Conservation (phyloP, 2,797 vertebrate genomes). For the Synanceia verrucosa region DNA sequence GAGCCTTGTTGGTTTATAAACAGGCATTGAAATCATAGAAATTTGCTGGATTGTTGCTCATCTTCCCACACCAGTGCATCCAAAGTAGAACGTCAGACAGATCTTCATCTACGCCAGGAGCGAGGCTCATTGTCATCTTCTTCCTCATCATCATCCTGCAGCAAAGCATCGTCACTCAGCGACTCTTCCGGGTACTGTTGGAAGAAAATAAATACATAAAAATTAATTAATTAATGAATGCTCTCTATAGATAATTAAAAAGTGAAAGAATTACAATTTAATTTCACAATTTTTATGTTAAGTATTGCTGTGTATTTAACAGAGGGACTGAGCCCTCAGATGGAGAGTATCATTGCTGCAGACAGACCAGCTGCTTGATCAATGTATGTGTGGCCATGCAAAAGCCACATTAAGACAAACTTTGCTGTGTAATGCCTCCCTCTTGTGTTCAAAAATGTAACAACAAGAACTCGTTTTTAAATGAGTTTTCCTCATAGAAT, state of each 20-base stretch:
- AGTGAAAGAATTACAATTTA: constrained; percentile 6
- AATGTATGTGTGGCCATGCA: not conserved
- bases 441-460: constrained; percentile 54
- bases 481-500: not conserved
- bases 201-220: not conserved
- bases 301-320: constrained; percentile 9
- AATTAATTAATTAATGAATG: not conserved
- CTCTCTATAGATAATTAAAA: not conserved
- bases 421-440: constrained; percentile 52
- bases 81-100: not conserved
- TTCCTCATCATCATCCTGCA: constrained; percentile 98
- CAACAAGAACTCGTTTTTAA: not conserved
- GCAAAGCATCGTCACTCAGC: constrained; percentile 91
- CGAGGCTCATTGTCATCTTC: constrained; percentile 98
- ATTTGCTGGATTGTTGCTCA: constrained; percentile 49
- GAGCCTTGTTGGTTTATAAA: constrained; percentile 54
- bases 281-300: not conserved
- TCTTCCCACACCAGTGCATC: constrained; percentile 25
- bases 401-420: not conserved
- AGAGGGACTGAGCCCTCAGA: constrained; percentile 1
- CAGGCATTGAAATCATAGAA: constrained; percentile 51
- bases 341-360: not conserved
- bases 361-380: not conserved
- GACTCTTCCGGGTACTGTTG: constrained; percentile 93
- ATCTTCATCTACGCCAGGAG: constrained; percentile 97